Conservation (phyloP, 2,113 vertebrate species). For the Dascyllus trimaculatus region DNA sequence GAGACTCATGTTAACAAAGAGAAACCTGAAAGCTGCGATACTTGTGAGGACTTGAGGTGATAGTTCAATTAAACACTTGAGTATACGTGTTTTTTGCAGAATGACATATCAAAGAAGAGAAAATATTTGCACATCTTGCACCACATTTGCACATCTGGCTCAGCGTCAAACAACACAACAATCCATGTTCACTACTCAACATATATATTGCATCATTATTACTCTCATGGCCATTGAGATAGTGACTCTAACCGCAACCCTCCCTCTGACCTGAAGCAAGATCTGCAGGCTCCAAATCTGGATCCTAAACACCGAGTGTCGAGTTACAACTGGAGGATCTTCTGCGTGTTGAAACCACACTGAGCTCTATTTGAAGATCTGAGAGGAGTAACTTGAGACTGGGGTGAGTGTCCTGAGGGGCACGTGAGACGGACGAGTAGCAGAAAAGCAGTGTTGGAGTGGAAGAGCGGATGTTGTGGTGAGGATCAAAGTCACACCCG, state of each 20-base stretch:
- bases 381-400: slow-evolving; percentile 65
- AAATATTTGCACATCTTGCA: not conserved
- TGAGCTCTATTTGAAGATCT: slow-evolving; percentile 65
- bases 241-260: slow-evolving; percentile 58
- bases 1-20: no score
- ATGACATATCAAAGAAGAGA: slow-evolving; percentile 14
- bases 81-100: slow-evolving; percentile 4
- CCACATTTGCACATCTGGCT: slow-evolving; percentile 34
- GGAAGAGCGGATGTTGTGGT: slow-evolving; percentile 70
- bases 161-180: slow-evolving; percentile 4
- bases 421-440: slow-evolving; percentile 53
- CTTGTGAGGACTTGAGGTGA: not conserved
- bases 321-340: slow-evolving; percentile 57
- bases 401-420: slow-evolving; percentile 46
- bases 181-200: slow-evolving; percentile 23
- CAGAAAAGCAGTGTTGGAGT: slow-evolving; percentile 47
- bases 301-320: slow-evolving; percentile 59
- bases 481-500: slow-evolving; percentile 73
- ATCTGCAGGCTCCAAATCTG: slow-evolving; percentile 56
- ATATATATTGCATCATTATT: slow-evolving; percentile 34
- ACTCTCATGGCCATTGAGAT: slow-evolving; percentile 27
- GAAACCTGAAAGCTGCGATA: no score
- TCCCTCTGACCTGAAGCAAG: slow-evolving; percentile 35
- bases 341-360: slow-evolving; percentile 59
- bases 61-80: slow-evolving; percentile 5